Base-by-base conservation (phyloP, 2,797 vertebrate genomes). In the Cichlasoma orientale region DNA sequence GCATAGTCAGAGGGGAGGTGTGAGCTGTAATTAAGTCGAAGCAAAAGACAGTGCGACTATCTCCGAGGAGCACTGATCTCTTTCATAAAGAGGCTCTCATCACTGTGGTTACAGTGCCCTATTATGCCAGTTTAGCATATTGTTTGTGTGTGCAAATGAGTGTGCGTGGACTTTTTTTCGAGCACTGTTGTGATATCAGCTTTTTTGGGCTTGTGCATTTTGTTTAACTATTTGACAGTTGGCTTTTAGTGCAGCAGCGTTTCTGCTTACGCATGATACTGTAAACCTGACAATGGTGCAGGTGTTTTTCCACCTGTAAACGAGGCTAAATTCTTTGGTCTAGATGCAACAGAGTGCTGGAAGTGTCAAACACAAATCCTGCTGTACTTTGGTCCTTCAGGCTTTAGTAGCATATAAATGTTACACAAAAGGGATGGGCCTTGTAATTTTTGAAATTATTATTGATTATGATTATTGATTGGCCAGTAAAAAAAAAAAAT, bases 21-120 rank as follows among this genome's bases (percentile, higher is more conserved):
- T 80, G 89, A 80, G 88, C 86, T 84, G 89, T 93, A 92, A 92
- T 93, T 92, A 92, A 91, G 87, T 82, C 63, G 72, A 72, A 59
- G 83, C 80, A 69, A 89, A 90, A 92, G 90, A 80, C 84, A 75
- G 72, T 59, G 84, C 14, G 19, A 77, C 78, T 79, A 78, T 87
- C 90, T 91, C 87, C 1, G 54, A 88, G 87, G 85, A 88, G 78
- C 74, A 2, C 81, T 86, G 89, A 87, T 86, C 84, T 79, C 73
- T 81, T 86, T 87, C 79, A 85, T 44, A 84, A 74, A 57, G 54
- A 44, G 56, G 44, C 78, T 80, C 69, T 86, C 76, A 58, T 75
- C 29, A 2, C 81, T 23, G 59, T 74, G 76, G 69, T 82, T 81
- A 80, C 58, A 19, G 66, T n/a, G 27, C 47, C 61, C 66, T 56